Conservation (phyloP, 2,113 vertebrate species). For the Oreochromis spilurus region DNA sequence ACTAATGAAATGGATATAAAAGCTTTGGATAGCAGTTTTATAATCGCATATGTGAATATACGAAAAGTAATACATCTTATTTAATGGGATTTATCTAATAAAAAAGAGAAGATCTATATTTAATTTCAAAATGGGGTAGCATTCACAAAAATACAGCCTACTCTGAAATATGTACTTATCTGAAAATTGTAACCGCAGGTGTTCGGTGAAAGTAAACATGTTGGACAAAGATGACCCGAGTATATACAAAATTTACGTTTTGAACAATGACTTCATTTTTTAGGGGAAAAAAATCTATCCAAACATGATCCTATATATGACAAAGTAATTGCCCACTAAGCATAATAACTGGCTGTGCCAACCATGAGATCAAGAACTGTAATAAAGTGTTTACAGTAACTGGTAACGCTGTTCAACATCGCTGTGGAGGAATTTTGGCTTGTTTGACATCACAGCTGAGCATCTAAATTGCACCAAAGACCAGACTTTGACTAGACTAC, state of each 20-base stretch:
- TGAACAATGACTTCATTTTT: neutral
- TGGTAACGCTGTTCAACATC: fast-evolving
- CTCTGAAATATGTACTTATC: neutral
- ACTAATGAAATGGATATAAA: neutral
- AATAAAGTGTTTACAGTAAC: neutral
- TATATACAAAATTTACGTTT: neutral
- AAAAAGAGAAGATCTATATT: neutral
- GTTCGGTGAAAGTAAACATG: neutral
- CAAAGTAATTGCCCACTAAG: neutral
- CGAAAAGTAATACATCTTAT: neutral
- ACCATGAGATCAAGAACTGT: neutral
- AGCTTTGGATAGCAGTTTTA: neutral
- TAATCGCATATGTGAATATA: neutral
- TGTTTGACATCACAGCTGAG: neutral
- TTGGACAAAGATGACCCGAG: neutral
- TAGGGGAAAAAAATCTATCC: neutral
- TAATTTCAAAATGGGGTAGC: neutral
- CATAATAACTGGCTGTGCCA: neutral
- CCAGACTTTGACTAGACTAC: neutral
- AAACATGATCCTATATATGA: fast-evolving
- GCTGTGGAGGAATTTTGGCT: neutral
- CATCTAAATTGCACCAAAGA: neutral
- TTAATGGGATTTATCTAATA: neutral
- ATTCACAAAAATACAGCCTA: too few relatives aligned
- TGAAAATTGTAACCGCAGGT: neutral